Conservation (phyloP, 1,140 invertebrate species). For the Schmidtea mediterranea region DNA sequence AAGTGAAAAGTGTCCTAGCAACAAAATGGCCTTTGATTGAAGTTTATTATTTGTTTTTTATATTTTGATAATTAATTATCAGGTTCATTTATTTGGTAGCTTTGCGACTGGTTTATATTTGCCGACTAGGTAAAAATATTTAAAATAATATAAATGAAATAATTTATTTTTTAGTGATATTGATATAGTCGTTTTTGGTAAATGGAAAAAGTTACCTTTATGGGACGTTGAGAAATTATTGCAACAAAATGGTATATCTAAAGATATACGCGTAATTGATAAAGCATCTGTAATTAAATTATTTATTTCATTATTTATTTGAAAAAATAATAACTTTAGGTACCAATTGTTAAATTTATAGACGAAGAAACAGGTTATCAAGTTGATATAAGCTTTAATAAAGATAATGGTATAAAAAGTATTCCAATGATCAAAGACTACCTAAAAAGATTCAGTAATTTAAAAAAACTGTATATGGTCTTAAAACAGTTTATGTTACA, state of each 20-base stretch:
- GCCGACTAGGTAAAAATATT: too few species aligned
- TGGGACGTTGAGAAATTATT: conserved; percentile 62
- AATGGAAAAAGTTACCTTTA: conserved; percentile 56
- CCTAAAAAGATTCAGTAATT: conserved; percentile 40
- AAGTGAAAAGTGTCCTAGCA: too few species aligned
- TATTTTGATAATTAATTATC: too few species aligned
- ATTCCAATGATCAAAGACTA: conserved; percentile 60
- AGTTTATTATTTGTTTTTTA: too few species aligned
- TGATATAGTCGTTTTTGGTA: conserved; percentile 75
- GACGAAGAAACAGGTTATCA: conserved; percentile 67
- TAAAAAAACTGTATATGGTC: conserved; percentile 73
- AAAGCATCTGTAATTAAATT: conserved; percentile 40
- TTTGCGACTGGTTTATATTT: conserved; percentile 1
- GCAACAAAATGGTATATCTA: conserved; percentile 55
- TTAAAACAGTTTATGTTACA: conserved; percentile 87
- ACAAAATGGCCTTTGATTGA: too few species aligned
- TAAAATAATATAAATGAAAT: too few species aligned
- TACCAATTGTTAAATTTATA: conserved; percentile 83
- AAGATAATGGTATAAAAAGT: conserved; percentile 73
- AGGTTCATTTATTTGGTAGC: conserved; percentile 1
- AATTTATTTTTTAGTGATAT: conserved; percentile 47
- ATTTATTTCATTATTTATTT: too few species aligned
- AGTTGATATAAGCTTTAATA: conserved; percentile 93
- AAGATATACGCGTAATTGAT: conserved; percentile 71
- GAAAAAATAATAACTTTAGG: too few species aligned